These are phyloP conservation scores for Graphium colonna DNA, from an alignment of 2,888 invertebrate genomes.

Conservation along the genomic window DNA sequence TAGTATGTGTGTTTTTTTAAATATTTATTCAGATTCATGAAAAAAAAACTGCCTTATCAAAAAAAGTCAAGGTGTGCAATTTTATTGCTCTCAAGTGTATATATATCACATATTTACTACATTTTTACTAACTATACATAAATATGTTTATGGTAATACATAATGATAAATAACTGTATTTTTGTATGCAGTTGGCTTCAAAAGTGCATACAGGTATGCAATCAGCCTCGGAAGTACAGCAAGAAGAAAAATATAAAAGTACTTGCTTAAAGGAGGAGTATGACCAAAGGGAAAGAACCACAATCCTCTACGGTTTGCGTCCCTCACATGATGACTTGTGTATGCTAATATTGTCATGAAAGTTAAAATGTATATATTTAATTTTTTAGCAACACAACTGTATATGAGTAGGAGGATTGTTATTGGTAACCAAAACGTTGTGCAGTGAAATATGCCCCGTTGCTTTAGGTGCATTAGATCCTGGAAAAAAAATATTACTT, in stretches of 20 bases:
- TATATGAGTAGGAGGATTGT: conserved; percentile 40
- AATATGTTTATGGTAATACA: too few relatives aligned
- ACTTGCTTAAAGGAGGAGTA: conserved; percentile 46
- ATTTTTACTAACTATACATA: too few relatives aligned
- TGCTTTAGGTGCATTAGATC: conserved; percentile 49
- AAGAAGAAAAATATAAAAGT: conserved; percentile 45
- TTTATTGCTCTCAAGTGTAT: too few relatives aligned
- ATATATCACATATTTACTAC: too few relatives aligned
- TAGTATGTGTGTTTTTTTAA: too few relatives aligned
- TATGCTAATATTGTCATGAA: conserved; percentile 58
- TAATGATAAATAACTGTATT: conserved; percentile 30
- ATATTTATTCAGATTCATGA: too few relatives aligned
- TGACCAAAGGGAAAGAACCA: conserved; percentile 64
- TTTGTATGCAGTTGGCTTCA: conserved; percentile 37
- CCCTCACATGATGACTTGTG: conserved; percentile 59
- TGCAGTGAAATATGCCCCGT: conserved; percentile 62
- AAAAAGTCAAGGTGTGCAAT: too few relatives aligned
- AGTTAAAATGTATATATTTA: conserved; percentile 44
- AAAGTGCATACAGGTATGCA: conserved; percentile 38
- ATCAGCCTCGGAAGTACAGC: conserved; percentile 47
- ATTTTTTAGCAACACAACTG: conserved; percentile 45
- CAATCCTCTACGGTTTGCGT: conserved; percentile 57
- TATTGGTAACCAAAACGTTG: conserved; percentile 50
- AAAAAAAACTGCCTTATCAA: too few relatives aligned
- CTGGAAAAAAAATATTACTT: conserved; percentile 42